These are phyloP conservation scores for Melanostoma scalare DNA, from an alignment of 2,888 invertebrate genomes.

Conservation along the genomic window DNA sequence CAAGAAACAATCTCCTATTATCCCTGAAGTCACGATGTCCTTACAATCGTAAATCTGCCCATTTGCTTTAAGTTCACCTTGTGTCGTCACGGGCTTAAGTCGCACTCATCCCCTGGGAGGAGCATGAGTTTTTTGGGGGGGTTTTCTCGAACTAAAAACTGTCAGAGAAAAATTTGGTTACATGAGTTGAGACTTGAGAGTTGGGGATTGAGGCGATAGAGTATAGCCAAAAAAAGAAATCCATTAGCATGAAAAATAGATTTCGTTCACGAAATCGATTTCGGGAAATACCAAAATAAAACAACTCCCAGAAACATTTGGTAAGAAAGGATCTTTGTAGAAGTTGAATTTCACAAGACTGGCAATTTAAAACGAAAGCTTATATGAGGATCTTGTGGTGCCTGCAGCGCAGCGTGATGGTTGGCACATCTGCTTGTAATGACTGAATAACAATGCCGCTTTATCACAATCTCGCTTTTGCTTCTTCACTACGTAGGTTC, in stretches of 20 bases:
- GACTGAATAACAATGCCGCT: too few species aligned
- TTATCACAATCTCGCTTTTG: too few species aligned
- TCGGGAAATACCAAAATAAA: conserved; percentile 46
- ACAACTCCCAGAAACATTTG: conserved; percentile 13
- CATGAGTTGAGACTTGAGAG: background rate
- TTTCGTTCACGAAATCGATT: conserved; percentile 68
- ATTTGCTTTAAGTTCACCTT: conserved; percentile 56
- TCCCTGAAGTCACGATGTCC: conserved; percentile 59
- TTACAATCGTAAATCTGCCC: conserved; percentile 59
- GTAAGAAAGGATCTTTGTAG: background rate
- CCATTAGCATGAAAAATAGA: conserved; percentile 73
- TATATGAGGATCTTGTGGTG: too few species aligned
- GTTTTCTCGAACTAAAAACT: conserved; percentile 25
- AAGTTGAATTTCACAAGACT: conserved; percentile 4
- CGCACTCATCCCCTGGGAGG: conserved; percentile 42
- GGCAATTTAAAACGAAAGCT: too few species aligned
- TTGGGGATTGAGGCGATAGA: conserved; percentile 26
- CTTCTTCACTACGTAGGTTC: too few species aligned
- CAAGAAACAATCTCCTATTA: conserved; percentile 67
- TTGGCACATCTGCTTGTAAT: too few species aligned
- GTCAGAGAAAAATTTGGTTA: conserved; percentile 44
- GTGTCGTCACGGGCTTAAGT: conserved; percentile 51
- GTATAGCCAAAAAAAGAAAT: conserved; percentile 50
- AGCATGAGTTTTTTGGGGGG: conserved; percentile 22
- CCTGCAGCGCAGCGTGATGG: too few species aligned